phyloP scores from a whole-genome alignment of 1,140 invertebrate species.

The Acromyrmex heyeri region DNA sequence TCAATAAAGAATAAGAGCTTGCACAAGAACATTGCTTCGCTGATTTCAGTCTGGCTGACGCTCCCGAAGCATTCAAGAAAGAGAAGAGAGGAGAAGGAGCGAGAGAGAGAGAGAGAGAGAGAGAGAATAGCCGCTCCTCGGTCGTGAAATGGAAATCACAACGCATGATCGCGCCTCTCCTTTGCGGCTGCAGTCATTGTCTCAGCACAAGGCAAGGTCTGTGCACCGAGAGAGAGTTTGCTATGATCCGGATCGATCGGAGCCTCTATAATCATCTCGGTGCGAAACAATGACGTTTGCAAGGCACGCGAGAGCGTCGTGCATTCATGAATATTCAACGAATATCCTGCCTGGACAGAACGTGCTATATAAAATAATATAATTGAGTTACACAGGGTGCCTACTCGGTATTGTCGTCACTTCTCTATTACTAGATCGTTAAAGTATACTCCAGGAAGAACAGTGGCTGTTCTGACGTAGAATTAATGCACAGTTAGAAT shows the following conservation, averaged over 20 bases:
- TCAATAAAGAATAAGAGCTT: slow-evolving; percentile 50
- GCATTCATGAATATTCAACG: slow-evolving; percentile 67
- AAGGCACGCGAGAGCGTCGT: slow-evolving; percentile 31
- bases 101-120: neutral
- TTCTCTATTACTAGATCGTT: slow-evolving; percentile 55
- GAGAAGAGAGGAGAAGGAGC: neutral
- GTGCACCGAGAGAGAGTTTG: slow-evolving; percentile 31
- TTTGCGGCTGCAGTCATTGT: slow-evolving; percentile 77
- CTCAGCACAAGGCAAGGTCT: slow-evolving; percentile 70
- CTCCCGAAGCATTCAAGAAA: slow-evolving; percentile 19
- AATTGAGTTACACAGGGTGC: slow-evolving; percentile 38
- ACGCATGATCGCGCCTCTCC: slow-evolving; percentile 64
- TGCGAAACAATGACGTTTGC: slow-evolving; percentile 69
- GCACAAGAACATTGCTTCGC: slow-evolving; percentile 56
- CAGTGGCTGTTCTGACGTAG: neutral
- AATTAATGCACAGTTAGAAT: neutral
- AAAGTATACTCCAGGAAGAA: neutral
- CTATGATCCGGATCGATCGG: slow-evolving; percentile 66
- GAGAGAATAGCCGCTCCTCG: slow-evolving; percentile 55
- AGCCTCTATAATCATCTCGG: slow-evolving; percentile 58
- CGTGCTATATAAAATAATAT: slow-evolving; percentile 52
- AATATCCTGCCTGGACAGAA: slow-evolving; percentile 28
- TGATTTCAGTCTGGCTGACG: slow-evolving; percentile 16
- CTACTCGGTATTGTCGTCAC: slow-evolving; percentile 2
- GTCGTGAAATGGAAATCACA: slow-evolving; percentile 67